Base-by-base conservation (phyloP, 2,797 vertebrate genomes). In the Pipistrellus pipistrellus region DNA sequence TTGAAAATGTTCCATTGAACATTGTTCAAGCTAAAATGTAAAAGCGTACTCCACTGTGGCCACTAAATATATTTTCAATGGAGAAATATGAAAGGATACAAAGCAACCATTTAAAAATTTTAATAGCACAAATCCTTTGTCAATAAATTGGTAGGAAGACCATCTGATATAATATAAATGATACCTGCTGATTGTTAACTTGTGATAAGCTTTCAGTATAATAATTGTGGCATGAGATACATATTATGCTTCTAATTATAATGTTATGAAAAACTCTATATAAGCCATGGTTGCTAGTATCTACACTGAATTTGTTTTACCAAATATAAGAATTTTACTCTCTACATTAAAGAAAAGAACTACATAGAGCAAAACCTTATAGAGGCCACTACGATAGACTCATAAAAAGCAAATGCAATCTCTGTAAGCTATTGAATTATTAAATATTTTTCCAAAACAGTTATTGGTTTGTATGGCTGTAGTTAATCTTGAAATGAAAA, bases 181-280 rank as follows among this genome's bases (percentile, higher is more conserved):
- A 64, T 57, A 89, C 90, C 97, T 95, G 71, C 64, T 89, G 75
- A 97, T 96, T 96, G 46, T 72, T 96, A 93, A 84, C 46, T 93
- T 94, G 64, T 93, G 90, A 97, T 97, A 97, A 97, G 81, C 27
- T 89, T 81, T 85, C 82, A 64, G 73, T 78, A 64, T 76, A 97
- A 96, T 84, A 57, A 93, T 57, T 78, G 41, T 77, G 59, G 30
- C 55, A 80, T 44, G 8, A 75, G 85, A 96, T 95, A 90, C 44
- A 95, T 15, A 90, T 30, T 71, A 59, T 87, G 73, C 25, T 95
- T 87, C 62, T 59, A 92, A 69, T 32, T 93, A 85, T 66, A 66
- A 86, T 13, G 13, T 75, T 83, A 97, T 7, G 4, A 95, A 97
- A 97, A 87, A n/a, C 17, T 91, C 3, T 51, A 25, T 23, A 17